Conservation (phyloP, 2,888 invertebrate genomes). For the Acleris holmiana region DNA sequence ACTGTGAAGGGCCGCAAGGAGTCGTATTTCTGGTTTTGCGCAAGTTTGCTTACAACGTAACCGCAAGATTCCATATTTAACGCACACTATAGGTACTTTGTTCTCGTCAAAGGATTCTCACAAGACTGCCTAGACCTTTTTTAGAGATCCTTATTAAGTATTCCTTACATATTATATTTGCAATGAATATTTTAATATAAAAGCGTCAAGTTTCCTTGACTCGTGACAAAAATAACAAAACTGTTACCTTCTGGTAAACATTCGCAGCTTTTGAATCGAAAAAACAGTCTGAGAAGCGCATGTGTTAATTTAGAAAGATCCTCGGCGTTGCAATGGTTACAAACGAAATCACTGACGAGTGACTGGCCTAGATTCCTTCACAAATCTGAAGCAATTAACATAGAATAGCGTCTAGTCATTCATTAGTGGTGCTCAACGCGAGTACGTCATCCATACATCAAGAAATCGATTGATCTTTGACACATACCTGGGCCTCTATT, state of each 20-base stretch:
- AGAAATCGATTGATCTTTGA: constrained; percentile 20
- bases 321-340: constrained; percentile 5
- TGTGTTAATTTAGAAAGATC: constrained; percentile 2
- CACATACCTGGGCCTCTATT: too few relatives aligned
- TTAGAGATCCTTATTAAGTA: constrained; percentile 11
- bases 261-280: too few relatives aligned
- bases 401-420: constrained; percentile 32
- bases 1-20: constrained; percentile 33
- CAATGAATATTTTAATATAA: background rate
- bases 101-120: background rate
- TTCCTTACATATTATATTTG: background rate
- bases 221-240: background rate
- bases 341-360: constrained; percentile 13
- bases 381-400: constrained; percentile 35
- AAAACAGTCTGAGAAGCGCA: too few relatives aligned
- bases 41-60: constrained; percentile 36
- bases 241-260: background rate
- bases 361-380: constrained; percentile 26
- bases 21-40: constrained; percentile 44
- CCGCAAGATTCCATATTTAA: constrained; percentile 38
- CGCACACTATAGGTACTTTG: constrained; percentile 3
- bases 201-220: background rate
- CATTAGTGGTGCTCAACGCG: background rate
- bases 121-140: constrained; percentile 5
- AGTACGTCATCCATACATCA: constrained; percentile 20